Percentiles rank a stretch among this genome's conserved stretches.
These are phyloP conservation scores for Pammene aurita DNA, from an alignment of 2,888 invertebrate genomes.

Conservation along the genomic window DNA sequence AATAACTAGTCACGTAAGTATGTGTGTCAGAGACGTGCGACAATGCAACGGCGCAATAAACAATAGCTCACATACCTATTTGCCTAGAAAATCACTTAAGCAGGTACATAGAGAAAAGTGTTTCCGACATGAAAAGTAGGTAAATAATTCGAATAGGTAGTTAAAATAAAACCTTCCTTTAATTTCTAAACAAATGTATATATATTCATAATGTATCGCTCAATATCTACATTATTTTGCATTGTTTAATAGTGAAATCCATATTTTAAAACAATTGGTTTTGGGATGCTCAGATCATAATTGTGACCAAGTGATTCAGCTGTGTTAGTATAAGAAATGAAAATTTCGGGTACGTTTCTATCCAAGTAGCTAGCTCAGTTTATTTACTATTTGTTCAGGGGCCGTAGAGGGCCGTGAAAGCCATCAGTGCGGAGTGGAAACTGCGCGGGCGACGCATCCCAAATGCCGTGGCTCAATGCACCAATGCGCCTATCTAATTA, in stretches of 20 bases:
- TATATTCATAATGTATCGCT: no score
- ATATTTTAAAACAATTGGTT: no score
- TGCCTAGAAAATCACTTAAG: slow-evolving; percentile 2
- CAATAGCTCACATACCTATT: neutral
- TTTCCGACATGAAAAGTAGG: neutral
- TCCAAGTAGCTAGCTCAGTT: no score
- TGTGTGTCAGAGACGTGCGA: slow-evolving; percentile 16
- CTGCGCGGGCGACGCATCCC: slow-evolving; percentile 53
- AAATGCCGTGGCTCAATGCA: slow-evolving; percentile 57
- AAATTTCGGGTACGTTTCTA: neutral
- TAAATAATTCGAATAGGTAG: slow-evolving; percentile 11
- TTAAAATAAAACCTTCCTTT: slow-evolving; percentile 4
- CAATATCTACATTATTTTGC: no score
- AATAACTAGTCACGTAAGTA: slow-evolving; percentile 28
- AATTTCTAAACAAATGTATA: slow-evolving; percentile 10
- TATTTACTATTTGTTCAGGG: neutral
- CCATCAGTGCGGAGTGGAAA: slow-evolving; percentile 47
- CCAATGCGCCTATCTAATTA: slow-evolving; percentile 67
- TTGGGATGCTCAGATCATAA: no score
- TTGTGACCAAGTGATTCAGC: neutral
- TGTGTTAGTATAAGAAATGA: neutral
- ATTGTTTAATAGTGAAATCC: no score
- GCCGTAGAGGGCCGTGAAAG: neutral
- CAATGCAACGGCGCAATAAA: slow-evolving; percentile 29
- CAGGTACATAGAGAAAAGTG: neutral